These are phyloP conservation scores for Coelopa pilipes DNA, from an alignment of 2,888 invertebrate species.

Conservation along the genomic window DNA sequence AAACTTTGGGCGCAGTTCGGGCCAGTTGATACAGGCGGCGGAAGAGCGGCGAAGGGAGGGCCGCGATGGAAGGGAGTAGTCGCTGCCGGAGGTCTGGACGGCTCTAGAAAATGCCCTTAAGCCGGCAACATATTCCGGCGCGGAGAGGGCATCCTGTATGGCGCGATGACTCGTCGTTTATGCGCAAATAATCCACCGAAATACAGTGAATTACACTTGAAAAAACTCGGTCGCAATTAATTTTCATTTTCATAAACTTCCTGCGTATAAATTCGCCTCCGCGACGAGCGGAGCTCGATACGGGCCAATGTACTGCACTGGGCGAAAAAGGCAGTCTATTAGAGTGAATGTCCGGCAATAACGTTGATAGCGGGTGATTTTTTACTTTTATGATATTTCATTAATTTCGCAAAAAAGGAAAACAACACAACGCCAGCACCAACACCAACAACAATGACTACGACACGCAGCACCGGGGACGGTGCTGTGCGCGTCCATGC, in stretches of 20 bases:
- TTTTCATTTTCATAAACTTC: constrained; percentile 2
- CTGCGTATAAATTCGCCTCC: not conserved
- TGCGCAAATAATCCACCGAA: no score
- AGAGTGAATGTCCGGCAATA: constrained; percentile 45
- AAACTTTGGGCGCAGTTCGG: no score
- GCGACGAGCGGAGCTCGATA: not conserved
- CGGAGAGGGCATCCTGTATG: no score
- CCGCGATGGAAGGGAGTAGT: no score
- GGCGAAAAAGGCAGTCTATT: constrained; percentile 2
- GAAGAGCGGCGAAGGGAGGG: no score
- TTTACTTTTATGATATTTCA: constrained; percentile 52
- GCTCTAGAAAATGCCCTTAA: no score
- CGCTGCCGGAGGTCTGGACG: no score
- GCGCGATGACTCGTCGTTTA: no score
- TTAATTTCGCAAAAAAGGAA: constrained; percentile 42
- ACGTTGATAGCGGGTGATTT: constrained; percentile 49
- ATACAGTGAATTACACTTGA: no score
- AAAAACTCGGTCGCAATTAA: not conserved
- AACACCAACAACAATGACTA: not conserved
- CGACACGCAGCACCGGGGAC: not conserved
- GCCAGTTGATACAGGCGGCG: no score
- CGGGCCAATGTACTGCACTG: not conserved
- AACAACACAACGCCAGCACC: not conserved
- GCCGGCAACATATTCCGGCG: no score
- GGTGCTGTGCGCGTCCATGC: not conserved